Percentiles rank a stretch among this genome's conserved stretches.
Evolutionary conservation across 2,113 vertebrate species (phyloP).

Genomic region (Maccullochella peelii): DNA sequence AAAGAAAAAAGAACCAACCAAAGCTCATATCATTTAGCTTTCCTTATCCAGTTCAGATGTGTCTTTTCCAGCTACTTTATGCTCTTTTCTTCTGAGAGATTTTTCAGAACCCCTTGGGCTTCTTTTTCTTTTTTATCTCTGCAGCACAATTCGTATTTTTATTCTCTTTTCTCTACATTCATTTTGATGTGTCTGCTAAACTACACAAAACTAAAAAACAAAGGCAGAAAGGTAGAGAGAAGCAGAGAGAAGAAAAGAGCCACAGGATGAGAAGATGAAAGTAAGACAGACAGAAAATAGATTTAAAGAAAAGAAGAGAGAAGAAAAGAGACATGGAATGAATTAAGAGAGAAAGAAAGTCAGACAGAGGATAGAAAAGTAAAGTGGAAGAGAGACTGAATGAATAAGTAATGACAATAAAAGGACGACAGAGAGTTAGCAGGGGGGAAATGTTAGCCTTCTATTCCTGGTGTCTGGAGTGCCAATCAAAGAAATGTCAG

Average conservation of each 20-base stretch:
- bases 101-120: neutral
- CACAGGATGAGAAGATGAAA: neutral
- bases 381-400: neutral
- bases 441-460: conserved; percentile 2
- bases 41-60: conserved; percentile 7
- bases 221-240: neutral
- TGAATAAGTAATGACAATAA: conserved; percentile 13
- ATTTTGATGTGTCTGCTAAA: conserved; percentile 44
- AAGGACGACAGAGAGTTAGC: neutral
- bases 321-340: neutral
- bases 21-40: conserved; percentile 4
- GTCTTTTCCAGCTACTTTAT: conserved; percentile 12
- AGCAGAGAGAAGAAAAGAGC: neutral
- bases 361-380: neutral
- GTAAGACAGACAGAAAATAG: conserved; percentile 15
- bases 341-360: neutral
- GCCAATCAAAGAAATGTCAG: conserved; percentile 79
- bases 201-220: conserved; percentile 2
- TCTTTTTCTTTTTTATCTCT: conserved; percentile 14
- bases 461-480: conserved; percentile 55
- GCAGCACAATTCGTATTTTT: conserved; percentile 41
- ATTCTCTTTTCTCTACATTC: conserved; percentile 9
- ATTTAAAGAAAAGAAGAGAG: conserved; percentile 1
- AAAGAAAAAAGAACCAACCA: neutral
- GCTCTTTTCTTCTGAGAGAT: conserved; percentile 3